Conservation (phyloP, 2,113 vertebrate species). For the Colistium nudipinnis region DNA sequence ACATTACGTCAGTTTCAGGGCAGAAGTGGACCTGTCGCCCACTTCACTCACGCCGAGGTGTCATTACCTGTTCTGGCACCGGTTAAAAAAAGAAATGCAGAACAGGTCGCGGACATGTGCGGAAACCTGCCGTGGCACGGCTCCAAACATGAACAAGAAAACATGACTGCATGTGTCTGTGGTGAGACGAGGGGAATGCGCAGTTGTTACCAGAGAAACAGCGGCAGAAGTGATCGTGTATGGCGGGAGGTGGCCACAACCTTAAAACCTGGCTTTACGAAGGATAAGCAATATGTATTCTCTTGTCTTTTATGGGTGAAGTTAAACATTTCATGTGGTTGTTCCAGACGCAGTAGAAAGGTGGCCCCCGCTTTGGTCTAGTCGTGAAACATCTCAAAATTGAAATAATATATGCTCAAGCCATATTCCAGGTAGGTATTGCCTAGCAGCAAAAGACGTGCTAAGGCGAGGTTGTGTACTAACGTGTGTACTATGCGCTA, state of each 20-base stretch:
- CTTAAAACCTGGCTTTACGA: too few relatives aligned
- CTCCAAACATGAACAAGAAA: background rate
- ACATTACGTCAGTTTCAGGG: conserved; percentile 12
- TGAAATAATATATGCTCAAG: too few relatives aligned
- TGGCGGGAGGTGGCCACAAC: background rate
- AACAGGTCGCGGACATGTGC: background rate
- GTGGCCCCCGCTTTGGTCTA: too few relatives aligned
- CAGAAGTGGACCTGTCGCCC: conserved; percentile 28
- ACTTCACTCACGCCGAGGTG: background rate
- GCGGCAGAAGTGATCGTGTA: conserved; percentile 10
- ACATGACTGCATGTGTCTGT: background rate
- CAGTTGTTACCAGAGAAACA: conserved; percentile 1
- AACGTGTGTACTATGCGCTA: too few relatives aligned
- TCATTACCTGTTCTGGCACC: conserved; percentile 48
- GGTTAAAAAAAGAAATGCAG: conserved; percentile 22
- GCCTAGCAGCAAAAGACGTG: too few relatives aligned
- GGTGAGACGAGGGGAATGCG: conserved; percentile 1
- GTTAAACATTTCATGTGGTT: too few relatives aligned
- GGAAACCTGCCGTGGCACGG: background rate
- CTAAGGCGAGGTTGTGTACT: too few relatives aligned
- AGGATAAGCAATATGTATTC: too few relatives aligned
- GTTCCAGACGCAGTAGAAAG: too few relatives aligned
- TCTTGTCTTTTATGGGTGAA: too few relatives aligned
- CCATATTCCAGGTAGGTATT: too few relatives aligned
- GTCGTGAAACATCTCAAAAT: too few relatives aligned